These are phyloP conservation scores for Megalurothrips usitatus DNA, from an alignment of 2,888 invertebrate species.

Conservation along the genomic window DNA sequence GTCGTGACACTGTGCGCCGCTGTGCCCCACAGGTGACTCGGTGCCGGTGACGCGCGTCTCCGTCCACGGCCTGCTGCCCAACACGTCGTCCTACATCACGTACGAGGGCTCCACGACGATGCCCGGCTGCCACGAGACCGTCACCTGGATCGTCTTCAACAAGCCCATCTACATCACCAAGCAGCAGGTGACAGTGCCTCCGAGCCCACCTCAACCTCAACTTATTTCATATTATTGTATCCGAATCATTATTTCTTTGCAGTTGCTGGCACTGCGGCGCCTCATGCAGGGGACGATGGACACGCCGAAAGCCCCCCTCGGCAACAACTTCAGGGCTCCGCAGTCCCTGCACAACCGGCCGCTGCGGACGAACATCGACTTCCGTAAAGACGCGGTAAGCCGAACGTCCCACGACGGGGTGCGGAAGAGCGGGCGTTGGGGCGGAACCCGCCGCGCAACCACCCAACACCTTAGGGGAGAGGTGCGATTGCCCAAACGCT, in stretches of 20 bases:
- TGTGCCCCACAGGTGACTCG: slow-evolving; percentile 70
- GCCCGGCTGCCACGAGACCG: slow-evolving; percentile 96
- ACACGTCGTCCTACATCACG: slow-evolving; percentile 95
- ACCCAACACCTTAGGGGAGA: too few relatives aligned
- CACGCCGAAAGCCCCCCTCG: slow-evolving; percentile 70
- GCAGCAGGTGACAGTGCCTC: slow-evolving; percentile 79
- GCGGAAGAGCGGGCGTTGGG: too few relatives aligned
- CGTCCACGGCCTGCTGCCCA: slow-evolving; percentile 81
- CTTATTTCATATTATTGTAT: too few relatives aligned
- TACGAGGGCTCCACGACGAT: slow-evolving; percentile 96
- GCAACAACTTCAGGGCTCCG: slow-evolving; percentile 91
- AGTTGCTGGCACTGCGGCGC: slow-evolving; percentile 75
- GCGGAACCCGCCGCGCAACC: too few relatives aligned
- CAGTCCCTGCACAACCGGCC: slow-evolving; percentile 91
- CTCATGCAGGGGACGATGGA: slow-evolving; percentile 82
- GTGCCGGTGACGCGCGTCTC: slow-evolving; percentile 80
- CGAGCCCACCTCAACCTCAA: too few relatives aligned
- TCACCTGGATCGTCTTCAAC: slow-evolving; percentile 97
- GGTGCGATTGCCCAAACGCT: too few relatives aligned
- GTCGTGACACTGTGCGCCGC: too few relatives aligned
- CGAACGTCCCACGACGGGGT: too few relatives aligned
- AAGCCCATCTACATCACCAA: slow-evolving; percentile 97
- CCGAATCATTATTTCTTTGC: slow-evolving; percentile 35
- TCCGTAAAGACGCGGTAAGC: not conserved
- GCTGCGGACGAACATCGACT: slow-evolving; percentile 92